phyloP scores from a whole-genome alignment of 2,888 invertebrate species.

The Mythimna pallens region DNA sequence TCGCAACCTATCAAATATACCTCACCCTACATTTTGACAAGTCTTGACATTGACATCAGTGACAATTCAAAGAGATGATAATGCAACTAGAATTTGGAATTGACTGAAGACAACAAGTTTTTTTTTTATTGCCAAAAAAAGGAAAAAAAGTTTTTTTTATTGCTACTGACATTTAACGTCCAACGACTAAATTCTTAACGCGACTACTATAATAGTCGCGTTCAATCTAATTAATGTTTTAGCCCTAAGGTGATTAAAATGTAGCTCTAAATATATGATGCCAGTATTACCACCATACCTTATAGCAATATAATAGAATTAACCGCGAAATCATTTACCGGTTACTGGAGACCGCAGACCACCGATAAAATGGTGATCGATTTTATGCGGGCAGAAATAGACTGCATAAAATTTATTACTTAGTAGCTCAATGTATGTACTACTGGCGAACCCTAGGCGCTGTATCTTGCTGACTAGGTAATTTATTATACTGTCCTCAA shows the following conservation, averaged over 20 bases:
- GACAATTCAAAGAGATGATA: too few species aligned
- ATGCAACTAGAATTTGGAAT: too few species aligned
- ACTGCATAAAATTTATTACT: constrained; percentile 20
- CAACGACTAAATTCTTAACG: too few species aligned
- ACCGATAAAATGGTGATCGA: constrained; percentile 23
- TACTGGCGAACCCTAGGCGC: neutral
- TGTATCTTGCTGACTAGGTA: too few species aligned
- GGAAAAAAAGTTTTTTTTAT: too few species aligned
- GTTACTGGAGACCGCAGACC: constrained; percentile 13
- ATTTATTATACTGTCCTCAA: too few species aligned
- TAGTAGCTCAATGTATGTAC: neutral
- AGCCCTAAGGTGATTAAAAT: neutral
- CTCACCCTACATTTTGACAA: too few species aligned
- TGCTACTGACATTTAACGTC: too few species aligned
- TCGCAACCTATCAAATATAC: too few species aligned
- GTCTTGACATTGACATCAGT: too few species aligned
- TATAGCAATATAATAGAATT: constrained; percentile 1
- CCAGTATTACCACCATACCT: neutral
- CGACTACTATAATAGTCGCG: neutral
- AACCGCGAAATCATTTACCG: constrained; percentile 19
- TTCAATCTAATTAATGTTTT: neutral
- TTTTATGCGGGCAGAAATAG: constrained; percentile 37
- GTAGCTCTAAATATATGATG: neutral
- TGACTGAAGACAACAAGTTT: too few species aligned
- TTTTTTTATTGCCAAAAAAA: too few species aligned